A percentile compares a stretch with the other conserved stretches of the same genome.
These are phyloP conservation scores for Neoarius graeffei DNA, from an alignment of 2,113 vertebrate genomes.

Conservation along the genomic window DNA sequence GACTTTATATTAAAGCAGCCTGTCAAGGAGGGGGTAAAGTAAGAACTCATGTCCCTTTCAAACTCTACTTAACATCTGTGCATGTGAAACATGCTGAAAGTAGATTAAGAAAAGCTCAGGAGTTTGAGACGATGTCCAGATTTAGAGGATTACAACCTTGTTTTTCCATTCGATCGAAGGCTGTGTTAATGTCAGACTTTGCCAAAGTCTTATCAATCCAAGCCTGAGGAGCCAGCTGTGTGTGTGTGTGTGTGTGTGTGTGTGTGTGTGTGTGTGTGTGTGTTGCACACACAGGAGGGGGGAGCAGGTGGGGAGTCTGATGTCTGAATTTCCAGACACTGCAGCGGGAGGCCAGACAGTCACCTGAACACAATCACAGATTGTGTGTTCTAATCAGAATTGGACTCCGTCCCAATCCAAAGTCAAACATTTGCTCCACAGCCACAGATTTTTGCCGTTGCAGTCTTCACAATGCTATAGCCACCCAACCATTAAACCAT, in stretches of 20 bases:
- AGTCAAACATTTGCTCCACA: constrained; percentile 57
- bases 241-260: neutral
- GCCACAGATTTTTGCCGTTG: neutral
- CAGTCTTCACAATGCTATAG: neutral
- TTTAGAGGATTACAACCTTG: constrained; percentile 54
- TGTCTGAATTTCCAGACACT: constrained; percentile 69
- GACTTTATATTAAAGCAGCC: constrained; percentile 22
- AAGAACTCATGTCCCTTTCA: constrained; percentile 32
- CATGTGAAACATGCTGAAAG: constrained; percentile 57
- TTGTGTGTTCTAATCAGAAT: constrained; percentile 60
- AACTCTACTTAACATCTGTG: constrained; percentile 42
- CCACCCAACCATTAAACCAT: neutral
- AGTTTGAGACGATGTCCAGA: constrained; percentile 39
- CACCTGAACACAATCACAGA: constrained; percentile 79
- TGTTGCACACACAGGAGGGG: constrained; percentile 7
- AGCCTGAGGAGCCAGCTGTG: constrained; percentile 49
- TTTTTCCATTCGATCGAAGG: constrained; percentile 54
- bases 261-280: constrained; percentile 17
- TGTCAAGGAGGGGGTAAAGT: constrained; percentile 36
- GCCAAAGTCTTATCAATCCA: constrained; percentile 57
- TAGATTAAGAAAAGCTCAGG: constrained; percentile 60
- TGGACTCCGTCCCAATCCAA: constrained; percentile 61
- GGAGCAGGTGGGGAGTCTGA: constrained; percentile 63
- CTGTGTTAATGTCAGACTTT: constrained; percentile 55
- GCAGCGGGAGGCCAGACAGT: constrained; percentile 80